A percentile compares a stretch with the other conserved stretches of the same genome.
phyloP scores from a whole-genome alignment of 2,888 invertebrate species.

The Corythucha ciliata region DNA sequence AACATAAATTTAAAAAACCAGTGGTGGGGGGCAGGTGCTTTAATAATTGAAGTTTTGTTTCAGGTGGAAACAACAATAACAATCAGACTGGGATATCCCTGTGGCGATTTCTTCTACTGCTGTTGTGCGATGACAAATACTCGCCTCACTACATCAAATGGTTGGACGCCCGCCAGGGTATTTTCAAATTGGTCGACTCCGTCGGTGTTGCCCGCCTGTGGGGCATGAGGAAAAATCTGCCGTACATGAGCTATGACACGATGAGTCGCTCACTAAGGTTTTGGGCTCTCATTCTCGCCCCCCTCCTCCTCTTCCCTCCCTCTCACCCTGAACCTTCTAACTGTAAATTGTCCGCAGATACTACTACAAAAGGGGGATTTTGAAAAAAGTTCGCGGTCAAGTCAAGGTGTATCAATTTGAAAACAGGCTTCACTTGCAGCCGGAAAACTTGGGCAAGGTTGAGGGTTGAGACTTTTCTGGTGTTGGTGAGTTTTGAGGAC shows the following conservation, averaged over 20 bases:
- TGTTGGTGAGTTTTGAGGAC: too few relatives aligned
- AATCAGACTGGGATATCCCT: constrained; percentile 18
- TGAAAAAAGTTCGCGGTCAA: constrained; percentile 24
- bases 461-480: too few relatives aligned
- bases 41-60: too few relatives aligned
- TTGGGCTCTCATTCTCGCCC: neutral
- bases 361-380: constrained; percentile 25
- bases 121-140: constrained; percentile 18
- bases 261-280: constrained; percentile 21
- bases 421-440: too few relatives aligned
- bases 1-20: neutral
- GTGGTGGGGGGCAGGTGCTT: neutral
- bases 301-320: too few relatives aligned
- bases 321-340: too few relatives aligned
- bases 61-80: too few relatives aligned
- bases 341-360: constrained; percentile 12
- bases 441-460: too few relatives aligned
- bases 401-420: constrained; percentile 22
- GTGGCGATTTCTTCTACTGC: constrained; percentile 19
- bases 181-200: constrained; percentile 22
- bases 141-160: constrained; percentile 21
- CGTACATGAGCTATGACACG: constrained; percentile 23
- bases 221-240: constrained; percentile 21
- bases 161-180: constrained; percentile 19
- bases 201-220: constrained; percentile 19